Evolutionary conservation across 1,140 invertebrate genomes (phyloP).

Genomic region (Aplysia californica): DNA sequence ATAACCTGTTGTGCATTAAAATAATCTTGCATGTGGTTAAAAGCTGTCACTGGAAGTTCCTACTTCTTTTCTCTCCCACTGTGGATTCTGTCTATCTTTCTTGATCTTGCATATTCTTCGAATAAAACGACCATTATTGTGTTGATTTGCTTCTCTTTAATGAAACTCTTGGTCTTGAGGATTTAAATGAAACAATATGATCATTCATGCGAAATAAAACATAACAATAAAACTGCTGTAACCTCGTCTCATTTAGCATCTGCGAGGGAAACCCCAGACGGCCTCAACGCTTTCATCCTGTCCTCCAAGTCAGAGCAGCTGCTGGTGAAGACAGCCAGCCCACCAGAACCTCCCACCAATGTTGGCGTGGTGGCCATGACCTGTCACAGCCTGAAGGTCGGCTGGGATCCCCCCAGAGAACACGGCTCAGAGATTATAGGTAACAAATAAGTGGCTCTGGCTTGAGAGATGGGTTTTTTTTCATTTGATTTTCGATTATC

Average conservation of each 20-base stretch:
- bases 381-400: conserved; percentile 62
- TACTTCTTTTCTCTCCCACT: no score
- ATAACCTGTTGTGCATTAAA: no score
- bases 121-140: not conserved
- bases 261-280: conserved; percentile 45
- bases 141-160: not conserved
- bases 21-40: no score
- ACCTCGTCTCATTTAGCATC: no score
- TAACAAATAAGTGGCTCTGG: no score
- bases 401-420: conserved; percentile 66
- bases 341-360: conserved; percentile 63
- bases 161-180: no score
- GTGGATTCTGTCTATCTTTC: not conserved
- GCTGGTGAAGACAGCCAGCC: conserved; percentile 62
- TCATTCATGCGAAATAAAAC: no score
- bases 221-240: not conserved
- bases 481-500: not conserved
- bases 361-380: conserved; percentile 62
- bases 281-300: conserved; percentile 58
- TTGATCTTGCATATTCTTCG: not conserved
- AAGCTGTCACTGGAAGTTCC: no score
- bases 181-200: no score
- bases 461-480: no score
- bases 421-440: conserved; percentile 66
- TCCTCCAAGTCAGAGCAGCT: conserved; percentile 63